A percentile compares a stretch with the other conserved stretches of the same genome.
Evolutionary conservation across 2,113 vertebrate genomes (phyloP).

Genomic region (Leptocoma aspasia): DNA sequence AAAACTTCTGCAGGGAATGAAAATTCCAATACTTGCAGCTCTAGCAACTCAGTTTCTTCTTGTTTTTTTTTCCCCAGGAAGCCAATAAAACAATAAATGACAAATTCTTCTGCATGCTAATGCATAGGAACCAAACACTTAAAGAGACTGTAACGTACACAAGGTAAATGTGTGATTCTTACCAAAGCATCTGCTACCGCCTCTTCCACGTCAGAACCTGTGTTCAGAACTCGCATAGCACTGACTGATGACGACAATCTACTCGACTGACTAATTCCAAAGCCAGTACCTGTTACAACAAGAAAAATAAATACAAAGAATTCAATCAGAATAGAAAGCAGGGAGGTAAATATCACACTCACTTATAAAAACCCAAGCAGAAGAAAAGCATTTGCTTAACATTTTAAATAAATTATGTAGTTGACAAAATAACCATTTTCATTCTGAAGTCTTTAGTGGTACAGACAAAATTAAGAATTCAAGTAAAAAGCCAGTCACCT

Average conservation of each 20-base stretch:
- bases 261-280: slow-evolving; percentile 90
- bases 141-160: background rate
- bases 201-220: slow-evolving; percentile 94
- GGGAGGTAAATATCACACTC: background rate
- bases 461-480: background rate
- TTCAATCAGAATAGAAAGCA: background rate
- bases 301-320: background rate
- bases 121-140: background rate
- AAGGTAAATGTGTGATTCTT: slow-evolving; percentile 9
- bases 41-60: background rate
- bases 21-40: background rate
- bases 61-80: background rate
- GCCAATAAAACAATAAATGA: background rate
- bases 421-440: background rate
- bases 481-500: background rate
- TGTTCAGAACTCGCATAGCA: slow-evolving; percentile 94
- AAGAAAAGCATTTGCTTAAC: slow-evolving; percentile 1
- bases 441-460: background rate
- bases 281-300: slow-evolving; percentile 78
- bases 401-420: background rate
- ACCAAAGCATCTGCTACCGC: slow-evolving; percentile 96
- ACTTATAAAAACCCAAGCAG: slow-evolving; percentile 48
- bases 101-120: background rate
- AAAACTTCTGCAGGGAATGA: background rate
- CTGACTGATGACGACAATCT: slow-evolving; percentile 92